phyloP scores from a whole-genome alignment of 2,797 vertebrate species.

The Avahi laniger region DNA sequence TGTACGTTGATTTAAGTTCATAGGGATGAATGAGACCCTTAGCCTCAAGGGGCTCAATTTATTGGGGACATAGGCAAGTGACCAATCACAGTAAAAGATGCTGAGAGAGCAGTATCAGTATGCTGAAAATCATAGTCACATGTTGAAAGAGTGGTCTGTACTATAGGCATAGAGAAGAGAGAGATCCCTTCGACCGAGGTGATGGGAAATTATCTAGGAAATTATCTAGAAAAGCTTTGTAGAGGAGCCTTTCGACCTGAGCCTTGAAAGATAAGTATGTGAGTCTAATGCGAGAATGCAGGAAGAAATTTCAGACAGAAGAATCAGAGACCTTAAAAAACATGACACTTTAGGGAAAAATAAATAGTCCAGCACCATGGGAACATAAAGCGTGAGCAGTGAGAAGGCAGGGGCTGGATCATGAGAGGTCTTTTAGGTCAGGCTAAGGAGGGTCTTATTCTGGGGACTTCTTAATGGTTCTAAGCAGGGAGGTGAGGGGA shows the following conservation, averaged over 20 bases:
- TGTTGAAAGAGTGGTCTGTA: not conserved
- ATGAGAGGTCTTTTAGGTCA: not conserved
- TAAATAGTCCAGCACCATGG: not conserved
- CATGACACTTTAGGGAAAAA: not conserved
- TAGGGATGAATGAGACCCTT: not conserved
- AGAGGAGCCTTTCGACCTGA: not conserved
- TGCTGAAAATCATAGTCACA: not conserved
- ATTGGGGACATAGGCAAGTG: not conserved
- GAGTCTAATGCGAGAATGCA: not conserved
- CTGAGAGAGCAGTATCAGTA: not conserved
- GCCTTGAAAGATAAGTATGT: not conserved
- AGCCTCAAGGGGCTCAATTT: not conserved
- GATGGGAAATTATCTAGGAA: not conserved
- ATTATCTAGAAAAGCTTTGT: not conserved
- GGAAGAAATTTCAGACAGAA: not conserved
- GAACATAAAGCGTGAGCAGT: not conserved
- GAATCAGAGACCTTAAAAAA: not conserved
- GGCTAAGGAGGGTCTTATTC: not conserved
- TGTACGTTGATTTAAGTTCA: not conserved
- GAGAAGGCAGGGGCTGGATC: not conserved
- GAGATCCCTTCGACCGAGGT: not conserved
- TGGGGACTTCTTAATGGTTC: not conserved
- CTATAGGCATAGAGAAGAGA: not conserved
- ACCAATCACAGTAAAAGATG: not conserved
- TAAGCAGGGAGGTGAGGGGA: not conserved